Percentiles rank a stretch among this genome's conserved stretches.
These are phyloP conservation scores for Eptatretus atami DNA, from an alignment of 2,797 vertebrate species.

Conservation along the genomic window DNA sequence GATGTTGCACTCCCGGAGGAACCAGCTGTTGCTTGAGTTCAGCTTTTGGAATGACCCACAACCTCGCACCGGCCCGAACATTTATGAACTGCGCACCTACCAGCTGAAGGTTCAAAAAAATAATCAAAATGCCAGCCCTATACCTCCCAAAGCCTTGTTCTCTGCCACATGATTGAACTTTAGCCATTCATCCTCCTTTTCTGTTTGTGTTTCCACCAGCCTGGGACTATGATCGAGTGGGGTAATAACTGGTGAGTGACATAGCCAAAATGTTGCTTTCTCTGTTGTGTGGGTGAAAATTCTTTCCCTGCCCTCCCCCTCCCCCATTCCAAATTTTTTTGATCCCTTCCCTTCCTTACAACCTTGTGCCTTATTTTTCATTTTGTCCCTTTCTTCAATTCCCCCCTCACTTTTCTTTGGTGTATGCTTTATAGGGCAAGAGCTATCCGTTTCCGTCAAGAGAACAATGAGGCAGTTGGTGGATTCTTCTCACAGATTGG, in stretches of 20 bases:
- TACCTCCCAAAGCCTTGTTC: not conserved
- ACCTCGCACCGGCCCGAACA: conserved; percentile 49
- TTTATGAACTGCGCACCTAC: conserved; percentile 77
- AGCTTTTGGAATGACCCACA: conserved; percentile 85
- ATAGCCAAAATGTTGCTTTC: no score
- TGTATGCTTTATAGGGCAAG: conserved; percentile 32
- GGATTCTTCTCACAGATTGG: conserved; percentile 95
- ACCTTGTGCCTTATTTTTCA: not conserved
- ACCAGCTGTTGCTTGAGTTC: conserved; percentile 68
- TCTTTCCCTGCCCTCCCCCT: no score
- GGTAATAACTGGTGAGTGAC: conserved; percentile 74
- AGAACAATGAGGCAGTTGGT: conserved; percentile 46
- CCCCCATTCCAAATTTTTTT: not conserved
- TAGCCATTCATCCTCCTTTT: not conserved
- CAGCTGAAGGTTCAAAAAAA: conserved; percentile 27
- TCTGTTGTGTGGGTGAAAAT: no score
- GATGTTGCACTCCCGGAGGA: conserved; percentile 69
- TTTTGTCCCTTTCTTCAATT: conserved; percentile 8
- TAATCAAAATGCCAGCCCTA: not conserved
- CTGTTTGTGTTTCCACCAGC: conserved; percentile 25
- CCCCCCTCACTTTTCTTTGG: not conserved
- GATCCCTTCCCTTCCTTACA: not conserved
- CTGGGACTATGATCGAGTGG: conserved; percentile 98
- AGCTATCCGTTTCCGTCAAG: conserved; percentile 56
- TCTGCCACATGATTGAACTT: not conserved